A percentile compares a stretch with the other conserved stretches of the same genome.
Evolutionary conservation across 1,140 invertebrate species (phyloP).

Genomic region (Aplysia californica): DNA sequence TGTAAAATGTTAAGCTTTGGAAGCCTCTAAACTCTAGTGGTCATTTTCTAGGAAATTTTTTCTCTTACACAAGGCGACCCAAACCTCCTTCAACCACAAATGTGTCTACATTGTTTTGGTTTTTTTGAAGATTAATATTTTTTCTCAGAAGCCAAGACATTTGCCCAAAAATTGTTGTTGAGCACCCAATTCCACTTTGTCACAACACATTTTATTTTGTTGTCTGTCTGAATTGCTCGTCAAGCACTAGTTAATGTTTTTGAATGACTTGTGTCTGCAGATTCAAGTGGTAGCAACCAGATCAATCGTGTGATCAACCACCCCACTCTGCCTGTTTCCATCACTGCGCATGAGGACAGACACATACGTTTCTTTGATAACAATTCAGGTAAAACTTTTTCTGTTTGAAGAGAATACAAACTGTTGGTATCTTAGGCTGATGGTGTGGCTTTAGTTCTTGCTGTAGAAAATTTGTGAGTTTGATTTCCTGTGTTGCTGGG

Average conservation of each 20-base stretch:
- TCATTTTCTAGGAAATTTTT: too few relatives aligned
- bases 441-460: too few relatives aligned
- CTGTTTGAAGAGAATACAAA: neutral
- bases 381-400: slow-evolving; percentile 76
- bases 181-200: neutral
- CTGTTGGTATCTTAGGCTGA: too few relatives aligned
- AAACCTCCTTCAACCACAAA: too few relatives aligned
- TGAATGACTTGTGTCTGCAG: slow-evolving; percentile 36
- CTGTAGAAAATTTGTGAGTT: too few relatives aligned
- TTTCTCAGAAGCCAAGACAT: neutral
- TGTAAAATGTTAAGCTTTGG: too few relatives aligned
- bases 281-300: slow-evolving; percentile 67
- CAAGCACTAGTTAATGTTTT: neutral
- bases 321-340: slow-evolving; percentile 93
- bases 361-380: slow-evolving; percentile 99
- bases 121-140: slow-evolving; percentile 1
- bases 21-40: too few relatives aligned
- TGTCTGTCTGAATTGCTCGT: neutral
- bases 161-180: neutral
- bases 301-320: slow-evolving; percentile 93
- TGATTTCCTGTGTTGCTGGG: too few relatives aligned
- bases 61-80: too few relatives aligned
- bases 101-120: too few relatives aligned
- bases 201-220: neutral
- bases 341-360: slow-evolving; percentile 97